Conservation (phyloP, 1,140 invertebrate species). For the Drosophila sulfurigaster region DNA sequence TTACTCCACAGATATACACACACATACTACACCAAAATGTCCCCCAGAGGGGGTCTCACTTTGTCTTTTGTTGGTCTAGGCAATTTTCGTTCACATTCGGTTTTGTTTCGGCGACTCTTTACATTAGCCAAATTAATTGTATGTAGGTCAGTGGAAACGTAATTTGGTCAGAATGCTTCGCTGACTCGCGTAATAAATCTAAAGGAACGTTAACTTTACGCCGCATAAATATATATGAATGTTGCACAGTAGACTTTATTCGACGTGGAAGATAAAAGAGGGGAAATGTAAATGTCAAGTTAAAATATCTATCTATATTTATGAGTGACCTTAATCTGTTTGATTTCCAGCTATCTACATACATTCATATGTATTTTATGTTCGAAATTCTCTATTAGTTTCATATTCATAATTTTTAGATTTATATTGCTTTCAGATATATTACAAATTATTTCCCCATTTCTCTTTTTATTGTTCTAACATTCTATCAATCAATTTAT, state of each 20-base stretch:
- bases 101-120: slow-evolving; percentile 35
- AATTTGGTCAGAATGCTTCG: slow-evolving; percentile 45
- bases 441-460: neutral
- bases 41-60: neutral
- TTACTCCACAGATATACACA: neutral
- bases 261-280: no score
- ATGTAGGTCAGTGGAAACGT: slow-evolving; percentile 58
- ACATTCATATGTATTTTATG: no score
- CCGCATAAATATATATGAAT: no score
- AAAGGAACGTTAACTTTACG: slow-evolving; percentile 20
- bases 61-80: slow-evolving; percentile 1
- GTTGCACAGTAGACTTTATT: neutral
- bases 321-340: no score
- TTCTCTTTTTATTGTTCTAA: neutral
- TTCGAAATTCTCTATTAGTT: no score
- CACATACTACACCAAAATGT: neutral
- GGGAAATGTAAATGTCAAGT: no score
- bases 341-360: no score
- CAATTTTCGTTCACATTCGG: slow-evolving; percentile 47
- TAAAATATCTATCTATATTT: no score
- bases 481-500: neutral
- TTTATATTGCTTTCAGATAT: no score
- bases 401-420: no score
- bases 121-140: slow-evolving; percentile 62
- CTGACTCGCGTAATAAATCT: slow-evolving; percentile 33